phyloP scores from a whole-genome alignment of 92 coral and sea anemone genomes.

The Epizoanthus stellaris region DNA sequence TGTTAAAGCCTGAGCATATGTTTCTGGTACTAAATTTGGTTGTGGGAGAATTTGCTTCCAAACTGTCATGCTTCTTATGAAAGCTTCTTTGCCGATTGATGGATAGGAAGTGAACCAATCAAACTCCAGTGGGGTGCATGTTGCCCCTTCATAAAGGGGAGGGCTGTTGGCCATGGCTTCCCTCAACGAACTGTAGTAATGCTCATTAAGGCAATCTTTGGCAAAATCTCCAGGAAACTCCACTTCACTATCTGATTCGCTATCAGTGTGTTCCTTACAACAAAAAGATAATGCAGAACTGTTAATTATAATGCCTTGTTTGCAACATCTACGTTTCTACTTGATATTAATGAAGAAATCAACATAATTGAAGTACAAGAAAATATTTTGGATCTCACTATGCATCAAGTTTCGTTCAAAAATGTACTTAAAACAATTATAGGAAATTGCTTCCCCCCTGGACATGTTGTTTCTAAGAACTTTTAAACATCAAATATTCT shows the following conservation, averaged over 20 bases:
- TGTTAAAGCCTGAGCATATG: background rate
- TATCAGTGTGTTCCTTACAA: background rate
- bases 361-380: too few relatives aligned
- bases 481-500: too few relatives aligned
- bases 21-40: background rate
- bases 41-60: background rate
- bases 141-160: background rate
- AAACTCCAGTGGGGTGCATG: background rate
- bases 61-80: background rate
- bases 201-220: background rate
- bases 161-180: background rate
- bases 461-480: too few relatives aligned
- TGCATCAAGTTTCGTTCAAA: too few relatives aligned
- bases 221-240: background rate
- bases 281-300: background rate
- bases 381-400: too few relatives aligned
- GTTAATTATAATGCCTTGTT: too few relatives aligned
- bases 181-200: background rate
- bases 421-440: too few relatives aligned
- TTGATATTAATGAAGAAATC: too few relatives aligned
- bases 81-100: background rate
- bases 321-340: too few relatives aligned
- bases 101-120: background rate
- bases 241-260: background rate
- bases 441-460: too few relatives aligned